phyloP scores from a whole-genome alignment of 2,113 vertebrate genomes.

The Mormyrus iriodes region DNA sequence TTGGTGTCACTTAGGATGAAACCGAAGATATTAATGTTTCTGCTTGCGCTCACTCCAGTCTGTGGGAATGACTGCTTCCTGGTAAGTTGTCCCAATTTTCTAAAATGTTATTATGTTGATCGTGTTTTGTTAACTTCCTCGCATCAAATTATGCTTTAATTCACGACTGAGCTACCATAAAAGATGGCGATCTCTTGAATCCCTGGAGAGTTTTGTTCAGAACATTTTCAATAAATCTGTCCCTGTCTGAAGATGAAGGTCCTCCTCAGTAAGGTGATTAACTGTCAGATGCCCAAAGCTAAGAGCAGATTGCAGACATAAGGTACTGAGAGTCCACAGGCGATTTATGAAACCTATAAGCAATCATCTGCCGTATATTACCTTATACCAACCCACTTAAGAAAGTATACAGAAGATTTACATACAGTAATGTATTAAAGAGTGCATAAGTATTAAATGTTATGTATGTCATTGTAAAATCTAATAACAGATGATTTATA shows the following conservation, averaged over 20 bases:
- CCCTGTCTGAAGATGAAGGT: background rate
- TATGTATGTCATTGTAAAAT: background rate
- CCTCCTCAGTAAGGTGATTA: background rate
- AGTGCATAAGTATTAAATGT: background rate
- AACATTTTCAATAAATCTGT: background rate
- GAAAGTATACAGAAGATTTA: background rate
- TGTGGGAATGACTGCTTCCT: background rate
- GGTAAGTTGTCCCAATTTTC: conserved; percentile 22
- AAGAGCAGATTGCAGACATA: background rate
- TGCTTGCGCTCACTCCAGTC: background rate
- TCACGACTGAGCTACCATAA: background rate
- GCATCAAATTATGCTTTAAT: background rate
- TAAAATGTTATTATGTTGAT: background rate
- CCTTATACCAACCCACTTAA: background rate
- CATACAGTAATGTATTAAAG: background rate
- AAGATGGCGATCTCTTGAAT: background rate
- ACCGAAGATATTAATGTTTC: background rate
- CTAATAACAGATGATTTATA: background rate
- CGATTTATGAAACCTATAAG: background rate
- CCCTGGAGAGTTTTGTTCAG: background rate
- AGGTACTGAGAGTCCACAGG: background rate
- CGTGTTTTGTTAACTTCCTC: background rate
- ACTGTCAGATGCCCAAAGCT: background rate
- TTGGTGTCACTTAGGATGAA: background rate
- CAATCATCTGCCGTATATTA: background rate